Evolutionary conservation across 2,888 invertebrate genomes (phyloP).

Genomic region (Coenonympha glycerion): DNA sequence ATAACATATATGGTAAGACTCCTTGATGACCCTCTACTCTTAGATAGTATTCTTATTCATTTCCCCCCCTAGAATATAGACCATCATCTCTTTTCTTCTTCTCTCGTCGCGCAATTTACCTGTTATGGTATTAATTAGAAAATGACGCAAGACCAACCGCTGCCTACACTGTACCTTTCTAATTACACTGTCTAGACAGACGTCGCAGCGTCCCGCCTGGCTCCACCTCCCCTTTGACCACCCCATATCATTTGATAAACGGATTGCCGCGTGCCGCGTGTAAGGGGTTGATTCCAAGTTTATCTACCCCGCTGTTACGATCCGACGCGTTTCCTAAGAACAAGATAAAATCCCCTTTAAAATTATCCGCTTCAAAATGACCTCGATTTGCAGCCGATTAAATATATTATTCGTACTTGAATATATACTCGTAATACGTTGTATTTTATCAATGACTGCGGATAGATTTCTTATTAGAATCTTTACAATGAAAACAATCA

Average conservation of each 20-base stretch:
- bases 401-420: no score
- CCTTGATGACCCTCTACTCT: no score
- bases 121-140: conserved; percentile 49
- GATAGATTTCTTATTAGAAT: no score
- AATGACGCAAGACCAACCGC: conserved; percentile 47
- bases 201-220: conserved; percentile 52
- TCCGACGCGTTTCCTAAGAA: background rate
- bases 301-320: background rate
- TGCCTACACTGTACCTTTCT: conserved; percentile 69
- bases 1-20: no score
- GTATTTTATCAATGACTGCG: no score
- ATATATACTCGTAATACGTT: no score
- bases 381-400: background rate
- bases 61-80: no score
- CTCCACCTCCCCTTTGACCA: conserved; percentile 41
- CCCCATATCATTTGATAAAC: conserved; percentile 36
- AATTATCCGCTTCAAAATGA: background rate
- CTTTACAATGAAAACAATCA: no score
- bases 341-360: no score
- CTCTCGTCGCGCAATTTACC: conserved; percentile 31
- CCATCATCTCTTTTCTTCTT: background rate
- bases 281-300: conserved; percentile 10
- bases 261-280: conserved; percentile 26
- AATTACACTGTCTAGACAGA: conserved; percentile 69
- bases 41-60: no score